Base-by-base conservation (phyloP, 1,140 invertebrate genomes). In the Onthophagus taurus region DNA sequence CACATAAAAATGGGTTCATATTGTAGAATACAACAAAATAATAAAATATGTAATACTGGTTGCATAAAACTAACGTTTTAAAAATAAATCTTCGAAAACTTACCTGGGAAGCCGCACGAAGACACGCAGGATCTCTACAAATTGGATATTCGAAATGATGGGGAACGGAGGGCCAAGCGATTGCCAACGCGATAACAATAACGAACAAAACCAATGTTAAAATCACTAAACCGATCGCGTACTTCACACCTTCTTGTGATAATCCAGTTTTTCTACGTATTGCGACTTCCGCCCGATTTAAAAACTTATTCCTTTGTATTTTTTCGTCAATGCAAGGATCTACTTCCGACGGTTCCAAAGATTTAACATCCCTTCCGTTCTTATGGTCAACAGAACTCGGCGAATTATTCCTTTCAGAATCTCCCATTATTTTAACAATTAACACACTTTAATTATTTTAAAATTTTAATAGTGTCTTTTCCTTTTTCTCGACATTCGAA, bases 31-130 rank as follows among this genome's bases (percentile, higher is more conserved):
- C n/a, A n/a, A n/a, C n/a, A n/a, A n/a, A n/a, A n/a, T n/a, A n/a
- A n/a, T n/a, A n/a, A n/a, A n/a, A n/a, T 26, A n/a, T n/a, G 23
- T 26, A 26, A n/a, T 26, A 7, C n/a, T 26, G 23, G 23, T 26
- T 26, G 23, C 31, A 33, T 33, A 24, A n/a, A 26, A 41, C n/a
- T 26, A 41, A 8, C n/a, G n/a, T n/a, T n/a, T n/a, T n/a, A n/a
- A n/a, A n/a, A n/a, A n/a, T n/a, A n/a, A n/a, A n/a, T n/a, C n/a
- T 5, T 9, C 11, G 31, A 12, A n/a, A 2, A 45, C 44, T 49
- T 33, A 60, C 56, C 54, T 55, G 48, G 1, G 57, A 52, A 7
- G 56, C 53, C 3, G 57, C 55, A n/a, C 48, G 38, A 7, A 60
- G 47, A 41, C 58, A 60, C 1, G 54, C 47, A 6, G 58, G 38